These are phyloP conservation scores for Chloroceryle amazona DNA, from an alignment of 2,797 vertebrate species.

Conservation along the genomic window DNA sequence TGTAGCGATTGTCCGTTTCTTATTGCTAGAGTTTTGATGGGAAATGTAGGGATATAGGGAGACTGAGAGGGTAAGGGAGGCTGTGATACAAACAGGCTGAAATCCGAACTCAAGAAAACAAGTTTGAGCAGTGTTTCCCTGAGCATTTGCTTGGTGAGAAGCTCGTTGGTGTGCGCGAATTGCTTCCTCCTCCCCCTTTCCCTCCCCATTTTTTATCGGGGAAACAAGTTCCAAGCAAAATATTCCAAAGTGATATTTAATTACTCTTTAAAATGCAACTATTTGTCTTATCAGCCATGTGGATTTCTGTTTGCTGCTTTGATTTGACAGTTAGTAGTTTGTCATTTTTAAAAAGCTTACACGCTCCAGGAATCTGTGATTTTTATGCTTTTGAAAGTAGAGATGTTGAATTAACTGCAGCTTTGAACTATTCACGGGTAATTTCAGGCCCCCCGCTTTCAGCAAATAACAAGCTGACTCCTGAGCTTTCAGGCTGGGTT, in stretches of 20 bases:
- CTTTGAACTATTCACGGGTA: conserved; percentile 74
- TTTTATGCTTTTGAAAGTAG: conserved; percentile 64
- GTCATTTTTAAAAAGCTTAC: conserved; percentile 66
- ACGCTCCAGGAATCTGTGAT: conserved; percentile 66
- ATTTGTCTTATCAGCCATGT: conserved; percentile 61
- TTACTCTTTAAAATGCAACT: conserved; percentile 73
- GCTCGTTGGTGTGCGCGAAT: background rate
- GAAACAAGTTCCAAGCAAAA: conserved; percentile 67
- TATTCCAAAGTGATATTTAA: conserved; percentile 67
- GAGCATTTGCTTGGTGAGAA: background rate
- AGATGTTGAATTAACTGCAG: conserved; percentile 71
- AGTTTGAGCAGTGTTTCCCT: background rate
- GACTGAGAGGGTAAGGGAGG: background rate
- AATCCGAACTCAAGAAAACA: background rate
- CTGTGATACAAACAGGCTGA: background rate
- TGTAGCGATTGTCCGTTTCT: background rate
- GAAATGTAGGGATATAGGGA: conserved; percentile 2
- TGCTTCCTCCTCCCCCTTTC: background rate
- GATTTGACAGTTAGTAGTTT: conserved; percentile 72
- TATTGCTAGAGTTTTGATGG: conserved; percentile 24
- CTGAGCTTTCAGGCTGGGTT: conserved; percentile 62
- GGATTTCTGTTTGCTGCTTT: conserved; percentile 68
- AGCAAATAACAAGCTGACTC: conserved; percentile 66
- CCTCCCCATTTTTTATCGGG: conserved; percentile 33
- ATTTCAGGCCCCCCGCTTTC: conserved; percentile 69